Percentiles rank a stretch among this genome's conserved stretches.
Conservation (phyloP, 2,888 invertebrate species). For the Tetanocera ferruginea region DNA sequence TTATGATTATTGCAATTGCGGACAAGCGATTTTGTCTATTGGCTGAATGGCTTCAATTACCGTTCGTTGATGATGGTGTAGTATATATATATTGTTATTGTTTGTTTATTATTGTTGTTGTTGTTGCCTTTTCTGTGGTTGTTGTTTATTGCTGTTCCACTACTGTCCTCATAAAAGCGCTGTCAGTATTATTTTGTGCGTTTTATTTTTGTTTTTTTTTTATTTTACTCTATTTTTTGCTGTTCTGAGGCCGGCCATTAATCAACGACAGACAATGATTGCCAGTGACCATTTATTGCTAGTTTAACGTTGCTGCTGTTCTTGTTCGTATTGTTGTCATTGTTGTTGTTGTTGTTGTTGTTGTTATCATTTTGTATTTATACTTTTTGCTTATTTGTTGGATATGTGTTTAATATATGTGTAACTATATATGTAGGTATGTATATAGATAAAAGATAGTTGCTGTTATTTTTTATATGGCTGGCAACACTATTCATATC, state of each 20-base stretch:
- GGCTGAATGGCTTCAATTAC: slow-evolving; percentile 42
- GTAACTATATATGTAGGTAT: no score
- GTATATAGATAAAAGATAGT: no score
- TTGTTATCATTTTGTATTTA: not conserved
- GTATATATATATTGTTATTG: not conserved
- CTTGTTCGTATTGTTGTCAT: slow-evolving; percentile 9
- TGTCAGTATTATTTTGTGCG: slow-evolving; percentile 8
- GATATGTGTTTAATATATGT: not conserved
- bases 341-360: not conserved
- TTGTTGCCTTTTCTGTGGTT: slow-evolving; percentile 17
- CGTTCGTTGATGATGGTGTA: slow-evolving; percentile 12
- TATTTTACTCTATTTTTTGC: not conserved
- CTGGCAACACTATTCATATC: slow-evolving; percentile 1
- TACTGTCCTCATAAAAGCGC: not conserved
- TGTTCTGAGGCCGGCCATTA: slow-evolving; percentile 14
- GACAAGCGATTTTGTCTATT: slow-evolving; percentile 46
- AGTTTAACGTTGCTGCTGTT: not conserved
- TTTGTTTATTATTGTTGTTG: slow-evolving; percentile 2
- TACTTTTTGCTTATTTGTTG: not conserved
- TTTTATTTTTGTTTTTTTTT: not conserved
- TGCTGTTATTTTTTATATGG: not conserved
- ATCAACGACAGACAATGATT: slow-evolving; percentile 23
- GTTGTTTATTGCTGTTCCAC: not conserved
- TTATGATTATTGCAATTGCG: slow-evolving; percentile 48
- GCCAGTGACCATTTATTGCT: slow-evolving; percentile 29